Evolutionary conservation across 2,888 invertebrate genomes (phyloP).

Genomic region (Glyphotaelius pellucidus): DNA sequence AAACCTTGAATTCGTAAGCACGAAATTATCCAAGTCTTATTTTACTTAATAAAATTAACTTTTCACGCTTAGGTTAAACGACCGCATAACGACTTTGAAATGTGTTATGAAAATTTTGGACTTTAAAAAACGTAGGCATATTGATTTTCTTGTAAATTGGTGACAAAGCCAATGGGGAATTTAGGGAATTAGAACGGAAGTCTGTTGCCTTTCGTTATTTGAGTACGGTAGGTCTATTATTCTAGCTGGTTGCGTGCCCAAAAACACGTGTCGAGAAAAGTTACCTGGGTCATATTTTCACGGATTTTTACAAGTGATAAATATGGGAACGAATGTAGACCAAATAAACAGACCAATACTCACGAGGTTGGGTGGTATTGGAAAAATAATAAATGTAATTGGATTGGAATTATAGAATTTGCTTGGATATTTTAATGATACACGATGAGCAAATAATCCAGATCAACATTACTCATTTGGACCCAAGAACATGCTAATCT

Average conservation of each 20-base stretch:
- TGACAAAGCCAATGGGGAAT: background rate
- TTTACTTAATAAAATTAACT: background rate
- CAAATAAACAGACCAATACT: background rate
- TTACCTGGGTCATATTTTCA: background rate
- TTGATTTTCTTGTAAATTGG: slow-evolving; percentile 15
- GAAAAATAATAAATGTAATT: too few species aligned
- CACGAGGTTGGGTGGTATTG: too few species aligned
- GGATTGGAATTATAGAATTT: too few species aligned
- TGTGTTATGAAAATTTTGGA: background rate
- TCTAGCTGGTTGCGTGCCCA: background rate
- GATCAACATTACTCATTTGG: too few species aligned
- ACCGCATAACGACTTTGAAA: slow-evolving; percentile 18
- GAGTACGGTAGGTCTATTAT: background rate
- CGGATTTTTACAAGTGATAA: background rate
- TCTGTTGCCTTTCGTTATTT: background rate
- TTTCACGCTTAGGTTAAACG: slow-evolving; percentile 14
- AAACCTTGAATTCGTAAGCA: background rate
- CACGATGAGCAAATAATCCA: too few species aligned
- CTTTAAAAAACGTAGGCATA: background rate
- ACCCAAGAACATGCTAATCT: too few species aligned
- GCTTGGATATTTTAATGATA: too few species aligned
- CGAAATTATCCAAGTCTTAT: background rate
- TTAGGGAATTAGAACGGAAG: slow-evolving; percentile 1
- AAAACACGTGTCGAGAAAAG: slow-evolving; percentile 10
- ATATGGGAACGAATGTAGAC: background rate